These are phyloP conservation scores for Brachystomella parvula DNA, from an alignment of 1,140 invertebrate species.

Conservation along the genomic window DNA sequence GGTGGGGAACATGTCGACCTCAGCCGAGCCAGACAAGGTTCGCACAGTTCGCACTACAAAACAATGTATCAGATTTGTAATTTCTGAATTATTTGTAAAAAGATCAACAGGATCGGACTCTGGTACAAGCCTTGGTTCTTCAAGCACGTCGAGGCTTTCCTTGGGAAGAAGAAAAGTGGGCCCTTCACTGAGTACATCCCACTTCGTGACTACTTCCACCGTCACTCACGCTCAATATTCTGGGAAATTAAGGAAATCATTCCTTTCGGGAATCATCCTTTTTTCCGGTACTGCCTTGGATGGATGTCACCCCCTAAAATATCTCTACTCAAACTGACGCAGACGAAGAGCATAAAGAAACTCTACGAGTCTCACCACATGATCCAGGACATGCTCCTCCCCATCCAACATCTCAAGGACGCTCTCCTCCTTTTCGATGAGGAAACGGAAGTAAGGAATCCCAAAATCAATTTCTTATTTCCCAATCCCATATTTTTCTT, in stretches of 20 bases:
- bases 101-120: slow-evolving; percentile 62
- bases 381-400: slow-evolving; percentile 78
- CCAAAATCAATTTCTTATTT: background rate
- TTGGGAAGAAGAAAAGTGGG: slow-evolving; percentile 41
- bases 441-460: slow-evolving; percentile 54
- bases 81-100: no score
- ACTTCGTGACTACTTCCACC: slow-evolving; percentile 65
- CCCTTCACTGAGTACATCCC: slow-evolving; percentile 62
- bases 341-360: slow-evolving; percentile 60
- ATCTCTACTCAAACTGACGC: slow-evolving; percentile 71
- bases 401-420: slow-evolving; percentile 54
- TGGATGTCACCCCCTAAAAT: slow-evolving; percentile 65
- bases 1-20: slow-evolving; percentile 57
- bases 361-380: slow-evolving; percentile 71
- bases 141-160: slow-evolving; percentile 57
- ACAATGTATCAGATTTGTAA: slow-evolving; percentile 9
- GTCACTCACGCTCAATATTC: slow-evolving; percentile 58
- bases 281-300: slow-evolving; percentile 66
- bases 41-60: no score
- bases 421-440: slow-evolving; percentile 59
- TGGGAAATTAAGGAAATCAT: slow-evolving; percentile 62
- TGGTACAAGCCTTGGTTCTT: slow-evolving; percentile 83
- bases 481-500: background rate
- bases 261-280: slow-evolving; percentile 68
- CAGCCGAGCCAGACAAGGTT: slow-evolving; percentile 55